A percentile compares a stretch with the other conserved stretches of the same genome.
These are phyloP conservation scores for Priapulus caudatus DNA, from an alignment of 2,888 invertebrate species.

Conservation along the genomic window DNA sequence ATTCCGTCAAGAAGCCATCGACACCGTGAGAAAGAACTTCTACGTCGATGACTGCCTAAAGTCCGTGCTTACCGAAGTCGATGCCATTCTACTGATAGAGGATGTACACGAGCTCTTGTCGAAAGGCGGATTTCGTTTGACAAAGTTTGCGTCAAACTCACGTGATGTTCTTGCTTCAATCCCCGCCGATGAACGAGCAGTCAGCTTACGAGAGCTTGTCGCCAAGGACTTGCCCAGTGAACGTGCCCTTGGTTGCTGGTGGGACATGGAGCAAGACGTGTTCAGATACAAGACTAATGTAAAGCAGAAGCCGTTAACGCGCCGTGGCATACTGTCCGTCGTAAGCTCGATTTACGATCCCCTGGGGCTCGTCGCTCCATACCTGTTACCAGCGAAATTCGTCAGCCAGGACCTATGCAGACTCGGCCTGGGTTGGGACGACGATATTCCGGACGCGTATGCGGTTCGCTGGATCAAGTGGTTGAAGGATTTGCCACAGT, in stretches of 20 bases:
- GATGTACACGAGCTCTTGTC: no score
- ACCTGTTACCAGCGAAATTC: conserved; percentile 15
- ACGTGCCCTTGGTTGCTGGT: conserved; percentile 14
- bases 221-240: conserved; percentile 10
- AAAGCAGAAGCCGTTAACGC: no score
- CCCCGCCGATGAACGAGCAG: conserved; percentile 17
- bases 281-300: conserved; percentile 13
- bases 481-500: conserved; percentile 12
- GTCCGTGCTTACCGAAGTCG: conserved; percentile 13
- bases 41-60: conserved; percentile 22
- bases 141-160: neutral
- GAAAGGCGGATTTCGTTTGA: conserved; percentile 9
- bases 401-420: conserved; percentile 18
- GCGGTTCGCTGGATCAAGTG: conserved; percentile 17
- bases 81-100: conserved; percentile 17
- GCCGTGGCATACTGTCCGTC: conserved; percentile 17
- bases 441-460: conserved; percentile 10
- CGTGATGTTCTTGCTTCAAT: conserved; percentile 18
- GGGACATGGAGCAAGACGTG: conserved; percentile 12
- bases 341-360: conserved; percentile 21
- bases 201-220: no score
- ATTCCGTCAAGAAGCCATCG: no score
- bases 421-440: conserved; percentile 19
- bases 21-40: conserved; percentile 18
- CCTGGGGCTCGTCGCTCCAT: conserved; percentile 18